phyloP scores from a whole-genome alignment of 2,113 vertebrate genomes.

The Cricetomys ansorgei region DNA sequence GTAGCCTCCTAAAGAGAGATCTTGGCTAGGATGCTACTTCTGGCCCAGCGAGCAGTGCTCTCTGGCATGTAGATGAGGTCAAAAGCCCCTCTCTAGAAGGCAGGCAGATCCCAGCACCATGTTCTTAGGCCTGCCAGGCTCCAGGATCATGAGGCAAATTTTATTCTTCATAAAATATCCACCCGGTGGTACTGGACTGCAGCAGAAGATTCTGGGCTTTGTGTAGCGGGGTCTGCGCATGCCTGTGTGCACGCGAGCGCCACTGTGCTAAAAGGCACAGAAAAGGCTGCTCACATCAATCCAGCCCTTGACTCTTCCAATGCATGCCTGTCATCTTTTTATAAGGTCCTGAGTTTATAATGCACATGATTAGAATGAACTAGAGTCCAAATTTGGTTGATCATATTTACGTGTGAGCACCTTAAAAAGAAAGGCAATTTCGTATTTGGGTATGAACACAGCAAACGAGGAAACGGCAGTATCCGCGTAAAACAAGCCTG shows the following conservation, averaged over 20 bases:
- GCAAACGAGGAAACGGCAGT: neutral
- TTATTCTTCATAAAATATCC: neutral
- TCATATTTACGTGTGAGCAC: neutral
- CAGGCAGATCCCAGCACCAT: neutral
- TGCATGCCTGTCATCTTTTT: neutral
- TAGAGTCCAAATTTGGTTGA: neutral
- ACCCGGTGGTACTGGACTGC: neutral
- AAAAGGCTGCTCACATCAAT: neutral
- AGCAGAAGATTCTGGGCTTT: neutral
- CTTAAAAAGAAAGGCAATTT: neutral
- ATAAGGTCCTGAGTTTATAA: neutral
- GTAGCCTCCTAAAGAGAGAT: too few species aligned
- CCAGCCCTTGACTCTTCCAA: neutral
- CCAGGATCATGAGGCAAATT: neutral
- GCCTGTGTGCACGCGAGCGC: neutral
- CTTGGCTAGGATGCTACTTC: neutral
- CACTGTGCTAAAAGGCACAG: too few species aligned
- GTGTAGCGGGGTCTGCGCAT: too few species aligned
- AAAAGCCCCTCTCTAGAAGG: neutral
- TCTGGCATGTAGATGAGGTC: neutral
- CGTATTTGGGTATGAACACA: neutral
- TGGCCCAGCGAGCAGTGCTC: too few species aligned
- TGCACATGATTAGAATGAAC: neutral
- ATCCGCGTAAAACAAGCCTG: neutral
- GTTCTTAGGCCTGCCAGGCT: neutral